Conservation (phyloP, 2,797 vertebrate genomes). For the Tauraco hartlaubi region DNA sequence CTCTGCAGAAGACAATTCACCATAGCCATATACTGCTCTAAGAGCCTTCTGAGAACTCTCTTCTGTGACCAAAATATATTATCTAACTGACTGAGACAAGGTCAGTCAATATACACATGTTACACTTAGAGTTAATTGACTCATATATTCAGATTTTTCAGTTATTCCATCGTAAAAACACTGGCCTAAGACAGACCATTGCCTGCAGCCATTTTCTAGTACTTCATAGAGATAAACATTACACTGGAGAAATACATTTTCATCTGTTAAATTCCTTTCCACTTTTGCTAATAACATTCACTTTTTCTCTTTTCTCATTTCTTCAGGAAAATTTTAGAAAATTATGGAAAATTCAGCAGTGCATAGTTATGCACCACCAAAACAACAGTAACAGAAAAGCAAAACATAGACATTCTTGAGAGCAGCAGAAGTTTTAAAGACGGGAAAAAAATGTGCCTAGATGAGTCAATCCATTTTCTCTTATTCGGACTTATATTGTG, state of each 20-base stretch:
- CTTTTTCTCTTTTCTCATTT: background rate
- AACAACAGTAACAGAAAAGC: background rate
- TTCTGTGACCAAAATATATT: background rate
- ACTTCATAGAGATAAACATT: background rate
- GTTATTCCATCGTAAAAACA: background rate
- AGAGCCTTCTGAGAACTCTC: background rate
- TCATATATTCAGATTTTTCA: background rate
- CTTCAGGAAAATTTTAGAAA: background rate
- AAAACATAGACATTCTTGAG: background rate
- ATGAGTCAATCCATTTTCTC: rapidly evolving
- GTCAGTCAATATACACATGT: background rate
- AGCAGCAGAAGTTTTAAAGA: background rate
- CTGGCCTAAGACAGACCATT: background rate
- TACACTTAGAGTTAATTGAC: background rate
- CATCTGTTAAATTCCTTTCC: background rate
- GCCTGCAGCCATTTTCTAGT: background rate
- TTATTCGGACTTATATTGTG: background rate
- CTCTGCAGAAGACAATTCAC: background rate
- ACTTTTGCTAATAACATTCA: background rate
- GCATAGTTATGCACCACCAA: background rate
- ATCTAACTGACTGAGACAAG: background rate
- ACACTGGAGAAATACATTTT: background rate
- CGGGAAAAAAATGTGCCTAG: no score
- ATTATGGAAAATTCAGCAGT: background rate
- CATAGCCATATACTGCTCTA: background rate